Evolutionary conservation across 37 sponge, comb jelly and placozoan species (phyloP), one percentile per base, ranked within the genome.

Genomic region (Aplysina aerophoba): DNA sequence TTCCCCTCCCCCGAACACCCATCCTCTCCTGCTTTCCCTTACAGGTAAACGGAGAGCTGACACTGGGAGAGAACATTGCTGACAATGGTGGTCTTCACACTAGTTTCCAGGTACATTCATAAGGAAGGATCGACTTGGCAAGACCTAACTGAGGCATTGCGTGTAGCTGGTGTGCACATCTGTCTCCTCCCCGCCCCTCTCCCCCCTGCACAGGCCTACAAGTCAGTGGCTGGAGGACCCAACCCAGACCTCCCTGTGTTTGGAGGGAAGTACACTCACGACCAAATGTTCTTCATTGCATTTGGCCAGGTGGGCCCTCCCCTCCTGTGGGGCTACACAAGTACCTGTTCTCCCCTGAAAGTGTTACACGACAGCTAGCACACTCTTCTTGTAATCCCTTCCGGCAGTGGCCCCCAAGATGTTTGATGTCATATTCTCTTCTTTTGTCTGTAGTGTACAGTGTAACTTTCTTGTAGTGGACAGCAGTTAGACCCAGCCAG

Each of bases 31-130:
- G 6, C 8, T 8, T 5, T 8, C 61, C 57, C 19, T 11, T 33
- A 12, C 83, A 89, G 93, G 63, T 90, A 22, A 90, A 88, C 74
- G 91, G 90, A 0, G 80, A 87, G 27, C 75, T 88, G 31, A 90
- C 94, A 22, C 63, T 89, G 25, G 94, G 90, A 37, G 94, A 93
- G 68, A 93, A 89, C 55, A 90, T 90, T 38, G 90, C 94, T 79
- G 90, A 93, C 83, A 89, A 89, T 66, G 93, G 93, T 15, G 93
- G 93, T 68, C 39, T 93, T 25, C 84, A 84, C 31, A 62, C 86
- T n/a, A 36, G 81, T 74, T 92, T 66, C 73, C 57, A 75, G 83
- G 83, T 87, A 82, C 82, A 31, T 12, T 20, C 58, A 22, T 80
- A 79, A 14, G 80, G 68, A 5, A 75, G 41, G 17, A 44, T 11